Percentiles rank a stretch among this genome's conserved stretches.
Conservation (phyloP, 2,888 invertebrate species). For the Phengaris arion region DNA sequence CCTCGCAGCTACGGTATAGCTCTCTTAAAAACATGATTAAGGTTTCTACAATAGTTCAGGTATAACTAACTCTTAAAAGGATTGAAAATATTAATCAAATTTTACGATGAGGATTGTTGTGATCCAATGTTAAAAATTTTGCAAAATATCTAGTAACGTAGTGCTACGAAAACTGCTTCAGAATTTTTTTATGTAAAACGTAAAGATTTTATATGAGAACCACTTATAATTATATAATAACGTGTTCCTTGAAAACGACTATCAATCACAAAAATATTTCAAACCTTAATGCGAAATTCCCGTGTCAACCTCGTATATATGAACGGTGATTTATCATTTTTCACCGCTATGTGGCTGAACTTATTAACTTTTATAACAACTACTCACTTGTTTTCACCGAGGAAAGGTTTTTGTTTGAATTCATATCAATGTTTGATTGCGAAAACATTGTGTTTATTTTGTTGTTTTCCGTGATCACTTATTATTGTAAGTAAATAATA, state of each 20-base stretch:
- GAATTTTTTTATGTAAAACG: not conserved
- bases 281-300: constrained; percentile 15
- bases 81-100: not conserved
- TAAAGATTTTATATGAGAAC: not conserved
- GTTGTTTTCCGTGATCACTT: not conserved
- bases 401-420: not conserved
- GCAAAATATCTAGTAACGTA: not conserved
- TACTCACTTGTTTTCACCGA: not conserved
- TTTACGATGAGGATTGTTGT: not conserved
- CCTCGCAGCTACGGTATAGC: not conserved
- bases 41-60: too few relatives aligned
- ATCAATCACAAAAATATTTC: constrained; percentile 15
- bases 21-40: not conserved
- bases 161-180: not conserved
- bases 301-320: constrained; percentile 9
- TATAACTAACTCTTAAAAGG: too few relatives aligned
- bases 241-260: not conserved
- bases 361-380: constrained; percentile 14
- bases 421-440: not conserved
- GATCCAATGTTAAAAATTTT: too few relatives aligned
- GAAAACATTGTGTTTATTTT: not conserved
- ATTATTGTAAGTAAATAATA: too few relatives aligned
- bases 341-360: not conserved
- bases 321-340: constrained; percentile 2
- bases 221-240: too few relatives aligned